A percentile compares a stretch with the other conserved stretches of the same genome.
Conservation (phyloP, 2,797 vertebrate genomes). For the Microhierax caerulescens region DNA sequence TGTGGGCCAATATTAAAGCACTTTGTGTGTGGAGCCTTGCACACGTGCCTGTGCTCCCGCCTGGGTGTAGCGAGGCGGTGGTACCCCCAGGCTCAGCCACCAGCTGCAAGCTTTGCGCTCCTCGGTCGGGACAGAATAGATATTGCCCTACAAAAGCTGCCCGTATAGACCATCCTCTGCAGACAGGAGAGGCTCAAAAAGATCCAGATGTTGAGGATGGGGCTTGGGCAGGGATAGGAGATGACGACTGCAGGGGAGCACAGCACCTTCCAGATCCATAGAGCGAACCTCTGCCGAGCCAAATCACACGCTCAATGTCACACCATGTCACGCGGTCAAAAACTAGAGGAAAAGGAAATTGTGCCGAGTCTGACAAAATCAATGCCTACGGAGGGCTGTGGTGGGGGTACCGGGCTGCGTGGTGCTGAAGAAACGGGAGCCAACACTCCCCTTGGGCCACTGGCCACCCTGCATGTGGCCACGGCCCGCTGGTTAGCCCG, state of each 20-base stretch:
- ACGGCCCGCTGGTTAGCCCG: neutral
- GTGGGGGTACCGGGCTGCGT: neutral
- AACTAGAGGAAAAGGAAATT: neutral
- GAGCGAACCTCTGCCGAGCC: neutral
- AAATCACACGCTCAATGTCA: accelerated
- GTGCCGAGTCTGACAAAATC: neutral
- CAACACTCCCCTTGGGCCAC: neutral
- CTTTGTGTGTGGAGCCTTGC: neutral
- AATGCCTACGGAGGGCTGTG: neutral
- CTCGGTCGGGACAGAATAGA: neutral
- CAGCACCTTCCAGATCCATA: neutral
- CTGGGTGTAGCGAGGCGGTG: neutral
- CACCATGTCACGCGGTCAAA: accelerated
- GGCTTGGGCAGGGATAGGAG: neutral
- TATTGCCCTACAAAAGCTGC: neutral
- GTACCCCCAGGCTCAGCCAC: neutral
- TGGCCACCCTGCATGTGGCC: neutral
- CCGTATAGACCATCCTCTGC: neutral
- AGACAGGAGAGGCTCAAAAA: neutral
- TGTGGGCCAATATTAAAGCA: neutral
- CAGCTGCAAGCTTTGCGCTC: neutral
- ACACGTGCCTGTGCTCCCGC: accelerated
- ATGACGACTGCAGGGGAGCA: neutral
- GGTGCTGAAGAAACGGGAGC: neutral
- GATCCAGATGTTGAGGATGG: neutral